Evolutionary conservation across 2,888 invertebrate species (phyloP).

Genomic region (Drosophila lutescens): DNA sequence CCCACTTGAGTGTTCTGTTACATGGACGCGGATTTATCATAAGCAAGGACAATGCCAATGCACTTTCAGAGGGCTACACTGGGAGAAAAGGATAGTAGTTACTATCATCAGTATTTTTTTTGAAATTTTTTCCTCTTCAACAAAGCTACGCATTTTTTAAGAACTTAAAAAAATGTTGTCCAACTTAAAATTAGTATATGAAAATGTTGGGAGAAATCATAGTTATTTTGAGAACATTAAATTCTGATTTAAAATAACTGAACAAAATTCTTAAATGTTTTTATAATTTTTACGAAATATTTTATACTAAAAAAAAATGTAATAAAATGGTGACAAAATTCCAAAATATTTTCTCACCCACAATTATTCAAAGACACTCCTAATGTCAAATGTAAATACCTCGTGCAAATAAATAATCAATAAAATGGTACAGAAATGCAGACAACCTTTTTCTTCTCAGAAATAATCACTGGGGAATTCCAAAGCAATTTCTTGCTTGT

Average conservation of each 20-base stretch:
- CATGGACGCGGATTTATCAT: conserved; percentile 42
- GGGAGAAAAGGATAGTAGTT: background rate
- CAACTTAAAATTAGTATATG: too few species aligned
- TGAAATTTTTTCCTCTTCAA: too few species aligned
- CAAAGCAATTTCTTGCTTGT: background rate
- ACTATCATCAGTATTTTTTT: too few species aligned
- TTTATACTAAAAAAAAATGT: too few species aligned
- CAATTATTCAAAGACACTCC: background rate
- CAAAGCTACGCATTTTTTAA: too few species aligned
- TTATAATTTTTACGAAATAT: background rate
- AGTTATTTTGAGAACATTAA: too few species aligned
- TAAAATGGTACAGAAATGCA: background rate
- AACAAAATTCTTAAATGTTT: too few species aligned
- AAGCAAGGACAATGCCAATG: conserved; percentile 46
- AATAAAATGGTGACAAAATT: too few species aligned
- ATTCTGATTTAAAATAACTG: too few species aligned
- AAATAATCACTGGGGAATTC: background rate
- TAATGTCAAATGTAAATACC: background rate
- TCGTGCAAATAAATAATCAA: background rate
- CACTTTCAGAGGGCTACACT: conserved; percentile 39
- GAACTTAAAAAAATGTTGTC: too few species aligned
- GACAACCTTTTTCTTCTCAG: background rate
- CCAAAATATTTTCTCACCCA: too few species aligned
- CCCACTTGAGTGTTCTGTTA: conserved; percentile 26
- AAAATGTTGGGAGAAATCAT: too few species aligned